Conservation (phyloP, 2,113 vertebrate genomes). For the Anas platyrhynchos region DNA sequence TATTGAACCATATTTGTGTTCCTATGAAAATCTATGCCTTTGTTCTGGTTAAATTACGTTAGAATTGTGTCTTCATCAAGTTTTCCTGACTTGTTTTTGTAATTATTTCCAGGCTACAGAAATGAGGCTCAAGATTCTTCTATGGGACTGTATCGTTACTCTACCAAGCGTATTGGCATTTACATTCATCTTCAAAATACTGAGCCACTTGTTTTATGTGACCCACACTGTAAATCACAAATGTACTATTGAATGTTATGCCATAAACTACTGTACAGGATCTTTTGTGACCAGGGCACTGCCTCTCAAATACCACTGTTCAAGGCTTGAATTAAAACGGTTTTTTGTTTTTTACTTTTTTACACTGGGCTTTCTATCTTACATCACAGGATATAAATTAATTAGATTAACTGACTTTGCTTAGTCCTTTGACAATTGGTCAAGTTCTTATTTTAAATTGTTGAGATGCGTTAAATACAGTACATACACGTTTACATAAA, state of each 20-base stretch:
- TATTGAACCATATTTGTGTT: neutral
- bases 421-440: slow-evolving; percentile 12
- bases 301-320: slow-evolving; percentile 47
- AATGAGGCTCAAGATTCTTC: slow-evolving; percentile 39
- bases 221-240: slow-evolving; percentile 16
- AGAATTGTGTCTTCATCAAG: neutral
- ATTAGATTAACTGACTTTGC: slow-evolving; percentile 30
- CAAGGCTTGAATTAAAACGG: slow-evolving; percentile 22
- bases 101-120: slow-evolving; percentile 57
- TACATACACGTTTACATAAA: slow-evolving; percentile 69
- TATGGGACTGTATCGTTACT: neutral
- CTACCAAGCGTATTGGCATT: neutral
- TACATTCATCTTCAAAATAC: slow-evolving; percentile 16
- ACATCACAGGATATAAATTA: slow-evolving; percentile 11
- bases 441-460: slow-evolving; percentile 25
- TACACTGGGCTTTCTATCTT: slow-evolving; percentile 63
- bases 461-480: slow-evolving; percentile 57
- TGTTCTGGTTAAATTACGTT: neutral
- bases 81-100: slow-evolving; percentile 24
- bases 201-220: slow-evolving; percentile 27
- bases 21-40: neutral
- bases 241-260: slow-evolving; percentile 39
- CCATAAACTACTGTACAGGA: slow-evolving; percentile 48
- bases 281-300: slow-evolving; percentile 31
- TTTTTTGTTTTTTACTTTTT: slow-evolving; percentile 67